Evolutionary conservation across 2,113 vertebrate species (phyloP).

Genomic region (Lycocorax pyrrhopterus): DNA sequence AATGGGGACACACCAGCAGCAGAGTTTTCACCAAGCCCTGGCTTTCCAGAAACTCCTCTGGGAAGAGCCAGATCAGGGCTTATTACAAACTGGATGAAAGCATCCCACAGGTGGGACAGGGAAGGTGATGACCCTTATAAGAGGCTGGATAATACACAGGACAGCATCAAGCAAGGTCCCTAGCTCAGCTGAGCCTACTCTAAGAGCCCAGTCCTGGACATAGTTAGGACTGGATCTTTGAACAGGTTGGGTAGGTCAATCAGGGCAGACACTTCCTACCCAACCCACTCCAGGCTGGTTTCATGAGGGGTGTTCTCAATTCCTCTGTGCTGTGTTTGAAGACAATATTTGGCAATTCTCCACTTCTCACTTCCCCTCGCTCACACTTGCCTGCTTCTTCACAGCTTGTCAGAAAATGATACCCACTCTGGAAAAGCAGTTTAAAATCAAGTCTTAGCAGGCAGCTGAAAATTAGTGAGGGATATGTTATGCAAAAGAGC

Average conservation of each 20-base stretch:
- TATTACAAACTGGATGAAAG: background rate
- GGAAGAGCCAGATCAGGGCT: background rate
- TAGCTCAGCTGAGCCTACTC: background rate
- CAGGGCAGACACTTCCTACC: background rate
- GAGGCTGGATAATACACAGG: background rate
- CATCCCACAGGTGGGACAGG: background rate
- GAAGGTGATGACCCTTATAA: background rate
- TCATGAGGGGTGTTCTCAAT: background rate
- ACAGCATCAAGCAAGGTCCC: background rate
- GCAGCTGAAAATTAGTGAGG: background rate
- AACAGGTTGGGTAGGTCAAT: background rate
- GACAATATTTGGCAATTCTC: background rate
- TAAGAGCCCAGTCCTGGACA: background rate
- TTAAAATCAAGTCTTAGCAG: background rate
- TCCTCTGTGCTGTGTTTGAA: background rate
- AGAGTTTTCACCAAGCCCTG: background rate
- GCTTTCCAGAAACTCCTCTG: background rate
- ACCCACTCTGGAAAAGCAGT: background rate
- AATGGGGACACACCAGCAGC: background rate
- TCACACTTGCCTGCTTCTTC: background rate
- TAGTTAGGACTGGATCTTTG: background rate
- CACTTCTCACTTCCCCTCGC: background rate
- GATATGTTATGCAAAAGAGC: background rate
- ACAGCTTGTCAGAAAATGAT: constrained; percentile 26
- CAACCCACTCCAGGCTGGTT: background rate